Base-by-base conservation (phyloP, 1,140 invertebrate species). In the Camponotus pennsylvanicus region DNA sequence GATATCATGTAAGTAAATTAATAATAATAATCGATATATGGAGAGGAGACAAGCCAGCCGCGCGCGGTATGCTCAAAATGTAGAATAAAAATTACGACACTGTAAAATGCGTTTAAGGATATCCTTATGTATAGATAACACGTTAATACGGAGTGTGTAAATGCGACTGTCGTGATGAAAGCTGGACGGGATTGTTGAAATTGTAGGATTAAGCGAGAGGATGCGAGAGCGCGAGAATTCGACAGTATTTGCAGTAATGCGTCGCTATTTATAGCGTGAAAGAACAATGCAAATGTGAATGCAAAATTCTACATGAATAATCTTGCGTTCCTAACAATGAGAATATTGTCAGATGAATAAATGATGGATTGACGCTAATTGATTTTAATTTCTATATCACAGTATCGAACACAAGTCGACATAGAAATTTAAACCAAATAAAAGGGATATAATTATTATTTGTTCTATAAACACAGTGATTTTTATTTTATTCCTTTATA, bases 51-150 rank as follows among this genome's bases (percentile, higher is more conserved):
- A 91, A 92, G 86, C 86, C 91, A 94, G 92, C 92, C 93, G 92
- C 92, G 91, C 82, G 91, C 85, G 89, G 86, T 93, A 94, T 93
- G 93, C 93, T 94, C 93, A 94, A 94, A 94, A 90, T 82, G 87
- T 92, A 92, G 91, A 91, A 77, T 91, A 88, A 93, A 92, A 52
- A 82, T 91, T 86, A 75, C 64, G 84, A 87, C 82, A 89, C 71
- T 91, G 86, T 88, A 87, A 63, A 89, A 83, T 87, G 80, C 82
- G 90, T 84, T 91, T 89, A 86, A 88, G 63, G 77, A 67, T 75
- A 87, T 75, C 69, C 87, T 88, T 88, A 88, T 84, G 79, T 90
- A 90, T 90, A 90, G 73, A 82, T 85, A 89, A 86, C 49, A 88
- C 70, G 66, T 82, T 82, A 90, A 77, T 88, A 86, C 77, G 59